Evolutionary conservation across 2,888 invertebrate species (phyloP), one percentile per base, ranked within the genome.

Genomic region (Eulithis prunata): DNA sequence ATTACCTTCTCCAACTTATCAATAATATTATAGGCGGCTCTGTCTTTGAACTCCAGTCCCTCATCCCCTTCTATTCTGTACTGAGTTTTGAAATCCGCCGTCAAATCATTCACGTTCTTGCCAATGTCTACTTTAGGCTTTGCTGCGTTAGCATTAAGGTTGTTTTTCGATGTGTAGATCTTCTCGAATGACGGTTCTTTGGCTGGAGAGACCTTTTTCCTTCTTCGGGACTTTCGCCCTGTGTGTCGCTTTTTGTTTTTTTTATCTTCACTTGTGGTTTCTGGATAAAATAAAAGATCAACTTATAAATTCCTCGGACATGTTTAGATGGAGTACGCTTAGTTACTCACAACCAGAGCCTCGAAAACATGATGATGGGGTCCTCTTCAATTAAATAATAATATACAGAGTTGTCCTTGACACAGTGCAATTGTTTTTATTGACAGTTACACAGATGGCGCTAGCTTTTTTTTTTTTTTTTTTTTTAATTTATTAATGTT

Each of bases 101-200:
- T 74, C 3, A 92, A 70, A 64, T 90, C 81, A 47, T 92, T 92
- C 0, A 91, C 92, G 54, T 91, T 91, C 54, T 90, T 90, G 0
- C 91, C 92, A 0, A 91, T 75, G 2, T 77, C 83, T n/a, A 74
- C 71, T 63, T 87, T 88, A 1, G 78, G 75, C 4, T 79, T 78
- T 0, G 71, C 32, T 0, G 80, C 32, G 66, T 10, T 80, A 76
- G 59, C 69, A 62, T 70, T 73, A 8, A 71, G 57, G 41, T 68
- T 66, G 55, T 70, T 70, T 57, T 66, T 71, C 0, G 68, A 62
- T 0, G 59, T 69, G 66, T 89, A 71, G 12, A 63, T 68, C 21
- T 66, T 63, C 57, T 71, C 72, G 70, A 10, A 62, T 56, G 3
- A 43, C 62, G 1, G 77, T 73, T 91, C 91, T 66, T 87, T 91